Conservation (phyloP, 2,113 vertebrate genomes). For the Blennius ocellaris region DNA sequence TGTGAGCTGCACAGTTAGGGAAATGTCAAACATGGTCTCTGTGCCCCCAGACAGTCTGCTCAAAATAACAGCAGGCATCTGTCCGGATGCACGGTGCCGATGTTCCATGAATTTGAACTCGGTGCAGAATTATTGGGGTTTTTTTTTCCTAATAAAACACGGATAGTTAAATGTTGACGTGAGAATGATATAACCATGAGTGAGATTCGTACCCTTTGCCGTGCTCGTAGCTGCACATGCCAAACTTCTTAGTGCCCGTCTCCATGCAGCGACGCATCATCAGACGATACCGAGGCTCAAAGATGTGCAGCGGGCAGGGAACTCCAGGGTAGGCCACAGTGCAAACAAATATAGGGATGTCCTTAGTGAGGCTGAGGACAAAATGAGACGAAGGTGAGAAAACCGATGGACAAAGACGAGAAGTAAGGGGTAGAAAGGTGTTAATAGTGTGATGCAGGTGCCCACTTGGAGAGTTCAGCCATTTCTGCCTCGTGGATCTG, state of each 20-base stretch:
- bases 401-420: rapidly evolving
- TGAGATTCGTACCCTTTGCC: constrained; percentile 85
- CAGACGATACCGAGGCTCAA: constrained; percentile 92
- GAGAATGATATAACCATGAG: too few species aligned
- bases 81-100: not conserved
- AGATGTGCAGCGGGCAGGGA: constrained; percentile 89
- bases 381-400: not conserved
- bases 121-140: too few species aligned
- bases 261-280: constrained; percentile 95
- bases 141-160: too few species aligned
- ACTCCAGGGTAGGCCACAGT: constrained; percentile 90
- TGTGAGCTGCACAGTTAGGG: constrained; percentile 28
- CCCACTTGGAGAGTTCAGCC: constrained; percentile 92
- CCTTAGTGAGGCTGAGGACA: constrained; percentile 84
- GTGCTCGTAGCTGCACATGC: constrained; percentile 91
- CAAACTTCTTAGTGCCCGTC: constrained; percentile 91
- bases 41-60: not conserved
- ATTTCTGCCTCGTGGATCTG: constrained; percentile 87
- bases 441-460: not conserved
- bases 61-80: not conserved
- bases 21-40: constrained; percentile 22
- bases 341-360: constrained; percentile 93
- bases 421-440: not conserved
- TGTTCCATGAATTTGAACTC: too few species aligned
- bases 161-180: too few species aligned